Percentiles rank a stretch among this genome's conserved stretches.
Evolutionary conservation across 1,140 invertebrate genomes (phyloP).

Genomic region (Habropoda laboriosa): DNA sequence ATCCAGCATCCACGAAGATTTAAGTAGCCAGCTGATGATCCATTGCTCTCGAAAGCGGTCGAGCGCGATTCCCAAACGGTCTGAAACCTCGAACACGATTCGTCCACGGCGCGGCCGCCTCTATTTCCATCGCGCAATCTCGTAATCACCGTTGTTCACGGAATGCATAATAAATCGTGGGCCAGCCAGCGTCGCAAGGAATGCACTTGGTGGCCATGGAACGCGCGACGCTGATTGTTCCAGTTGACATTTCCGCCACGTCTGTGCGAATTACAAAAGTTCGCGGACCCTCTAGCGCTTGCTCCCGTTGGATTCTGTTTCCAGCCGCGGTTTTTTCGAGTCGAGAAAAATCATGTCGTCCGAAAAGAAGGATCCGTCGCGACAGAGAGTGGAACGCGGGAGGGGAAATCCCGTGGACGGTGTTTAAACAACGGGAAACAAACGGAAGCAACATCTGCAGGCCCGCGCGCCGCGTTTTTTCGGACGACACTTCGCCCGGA

Average conservation of each 20-base stretch:
- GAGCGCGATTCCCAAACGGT: neutral
- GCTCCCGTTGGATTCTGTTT: constrained; percentile 10
- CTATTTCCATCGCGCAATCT: constrained; percentile 20
- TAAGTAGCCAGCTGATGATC: too few species aligned
- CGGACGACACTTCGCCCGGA: neutral
- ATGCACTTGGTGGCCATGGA: constrained; percentile 47
- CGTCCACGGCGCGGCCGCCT: neutral
- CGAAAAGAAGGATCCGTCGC: too few species aligned
- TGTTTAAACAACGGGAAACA: neutral
- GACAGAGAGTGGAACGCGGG: neutral
- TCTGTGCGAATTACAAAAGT: constrained; percentile 76
- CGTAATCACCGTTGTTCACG: constrained; percentile 43
- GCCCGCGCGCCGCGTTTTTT: neutral
- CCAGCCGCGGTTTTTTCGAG: constrained; percentile 1
- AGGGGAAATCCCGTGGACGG: neutral
- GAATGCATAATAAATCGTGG: constrained; percentile 47
- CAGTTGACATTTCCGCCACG: constrained; percentile 63
- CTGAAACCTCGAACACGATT: neutral
- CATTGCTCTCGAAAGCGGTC: neutral
- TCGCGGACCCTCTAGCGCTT: constrained; percentile 2
- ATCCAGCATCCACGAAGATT: too few species aligned
- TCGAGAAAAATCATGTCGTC: neutral
- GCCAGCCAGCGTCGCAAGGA: constrained; percentile 27
- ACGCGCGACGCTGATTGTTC: constrained; percentile 72
- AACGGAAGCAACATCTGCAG: constrained; percentile 5